These are phyloP conservation scores for Heliornis fulica DNA, from an alignment of 2,113 vertebrate species.

Conservation along the genomic window DNA sequence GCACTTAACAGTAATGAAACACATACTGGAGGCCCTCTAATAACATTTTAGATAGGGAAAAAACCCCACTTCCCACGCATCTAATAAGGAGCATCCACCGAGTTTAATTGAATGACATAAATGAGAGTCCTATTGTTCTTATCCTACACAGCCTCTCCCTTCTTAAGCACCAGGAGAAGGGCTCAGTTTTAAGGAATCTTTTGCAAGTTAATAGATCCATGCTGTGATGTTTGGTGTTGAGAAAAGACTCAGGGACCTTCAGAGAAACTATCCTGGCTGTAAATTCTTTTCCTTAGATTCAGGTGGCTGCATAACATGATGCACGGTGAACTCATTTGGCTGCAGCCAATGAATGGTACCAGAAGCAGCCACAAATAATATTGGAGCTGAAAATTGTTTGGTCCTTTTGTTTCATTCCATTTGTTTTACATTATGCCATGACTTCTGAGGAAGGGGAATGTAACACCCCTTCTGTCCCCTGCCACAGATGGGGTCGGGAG, in stretches of 20 bases:
- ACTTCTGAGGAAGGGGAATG: neutral
- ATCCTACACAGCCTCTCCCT: neutral
- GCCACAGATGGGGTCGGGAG: neutral
- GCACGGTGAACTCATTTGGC: neutral
- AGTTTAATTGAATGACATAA: conserved; percentile 5
- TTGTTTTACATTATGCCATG: neutral
- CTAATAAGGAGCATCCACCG: neutral
- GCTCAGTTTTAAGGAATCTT: neutral
- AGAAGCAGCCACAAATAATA: neutral
- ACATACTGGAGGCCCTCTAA: neutral
- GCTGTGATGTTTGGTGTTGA: neutral
- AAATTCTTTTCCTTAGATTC: neutral
- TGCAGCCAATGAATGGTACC: neutral
- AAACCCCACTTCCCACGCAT: neutral
- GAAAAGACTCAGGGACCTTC: neutral
- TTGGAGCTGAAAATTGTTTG: neutral
- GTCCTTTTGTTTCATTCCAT: neutral
- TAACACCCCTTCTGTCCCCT: neutral
- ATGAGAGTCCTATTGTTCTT: neutral
- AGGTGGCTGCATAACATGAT: neutral
- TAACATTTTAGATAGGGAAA: neutral
- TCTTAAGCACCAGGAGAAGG: neutral
- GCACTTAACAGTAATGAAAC: neutral
- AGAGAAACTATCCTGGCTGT: neutral
- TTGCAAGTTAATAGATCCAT: neutral